Conservation (phyloP, 2,113 vertebrate genomes). For the Melanerpes aurifrons region DNA sequence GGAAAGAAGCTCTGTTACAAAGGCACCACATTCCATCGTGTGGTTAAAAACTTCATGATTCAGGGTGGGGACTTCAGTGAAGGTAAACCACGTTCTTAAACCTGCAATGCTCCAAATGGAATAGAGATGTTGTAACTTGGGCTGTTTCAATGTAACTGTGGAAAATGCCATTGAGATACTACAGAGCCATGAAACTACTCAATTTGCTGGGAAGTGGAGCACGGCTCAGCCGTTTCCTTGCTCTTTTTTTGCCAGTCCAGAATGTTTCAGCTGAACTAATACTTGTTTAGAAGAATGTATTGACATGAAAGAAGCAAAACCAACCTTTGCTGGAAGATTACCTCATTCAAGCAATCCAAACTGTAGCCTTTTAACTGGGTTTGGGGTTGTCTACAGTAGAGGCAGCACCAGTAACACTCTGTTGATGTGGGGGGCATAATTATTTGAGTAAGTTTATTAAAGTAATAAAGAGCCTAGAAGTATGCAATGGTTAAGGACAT, state of each 20-base stretch:
- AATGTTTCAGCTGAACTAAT: neutral
- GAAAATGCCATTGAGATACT: neutral
- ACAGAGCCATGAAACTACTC: neutral
- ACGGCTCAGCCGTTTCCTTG: neutral
- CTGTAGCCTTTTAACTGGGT: neutral
- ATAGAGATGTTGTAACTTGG: rapidly evolving
- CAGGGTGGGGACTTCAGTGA: conserved; percentile 99
- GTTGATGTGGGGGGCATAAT: neutral
- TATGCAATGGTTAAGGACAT: neutral
- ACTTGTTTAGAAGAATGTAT: neutral
- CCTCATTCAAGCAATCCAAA: neutral
- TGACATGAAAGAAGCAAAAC: neutral
- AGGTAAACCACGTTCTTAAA: conserved; percentile 77
- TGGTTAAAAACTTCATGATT: conserved; percentile 99
- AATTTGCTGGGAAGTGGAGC: neutral
- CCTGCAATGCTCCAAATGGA: neutral
- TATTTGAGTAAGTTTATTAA: neutral
- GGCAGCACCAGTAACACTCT: neutral
- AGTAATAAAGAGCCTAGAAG: neutral
- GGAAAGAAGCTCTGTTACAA: conserved; percentile 97
- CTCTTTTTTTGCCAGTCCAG: neutral
- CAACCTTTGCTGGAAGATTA: neutral
- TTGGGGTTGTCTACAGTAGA: neutral
- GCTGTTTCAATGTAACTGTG: neutral
- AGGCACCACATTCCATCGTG: conserved; percentile 97